phyloP scores from a whole-genome alignment of 2,797 vertebrate genomes.

The Scomberomorus guttatus region DNA sequence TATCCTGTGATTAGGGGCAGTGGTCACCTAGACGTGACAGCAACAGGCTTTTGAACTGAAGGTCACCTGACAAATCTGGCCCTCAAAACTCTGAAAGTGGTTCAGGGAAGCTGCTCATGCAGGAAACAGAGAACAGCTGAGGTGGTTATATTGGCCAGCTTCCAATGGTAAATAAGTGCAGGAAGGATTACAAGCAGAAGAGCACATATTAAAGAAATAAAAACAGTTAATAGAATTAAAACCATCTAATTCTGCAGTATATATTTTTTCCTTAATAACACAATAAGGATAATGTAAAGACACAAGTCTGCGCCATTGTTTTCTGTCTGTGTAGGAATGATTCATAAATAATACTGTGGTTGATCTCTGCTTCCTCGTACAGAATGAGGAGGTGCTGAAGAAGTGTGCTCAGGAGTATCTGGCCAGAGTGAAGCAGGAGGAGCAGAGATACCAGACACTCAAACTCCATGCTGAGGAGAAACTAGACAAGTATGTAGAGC shows the following conservation, averaged over 20 bases:
- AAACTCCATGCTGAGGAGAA: constrained; percentile 98
- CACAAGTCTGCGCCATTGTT: neutral
- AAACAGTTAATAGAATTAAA: neutral
- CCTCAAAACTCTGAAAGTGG: neutral
- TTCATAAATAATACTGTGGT: neutral
- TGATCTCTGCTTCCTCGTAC: constrained; percentile 28
- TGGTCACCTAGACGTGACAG: constrained; percentile 7
- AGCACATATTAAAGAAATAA: neutral
- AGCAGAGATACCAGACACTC: constrained; percentile 96
- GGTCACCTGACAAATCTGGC: constrained; percentile 17
- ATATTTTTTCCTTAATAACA: neutral
- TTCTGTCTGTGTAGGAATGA: neutral
- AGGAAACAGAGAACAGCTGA: no score
- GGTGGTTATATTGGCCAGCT: neutral
- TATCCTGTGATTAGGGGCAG: constrained; percentile 38
- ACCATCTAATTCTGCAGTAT: neutral
- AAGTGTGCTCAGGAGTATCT: constrained; percentile 98
- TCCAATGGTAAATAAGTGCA: constrained; percentile 17
- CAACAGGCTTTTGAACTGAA: constrained; percentile 12
- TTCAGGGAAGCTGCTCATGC: constrained; percentile 1
- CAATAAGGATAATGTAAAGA: neutral
- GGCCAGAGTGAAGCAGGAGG: constrained; percentile 94
- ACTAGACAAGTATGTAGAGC: constrained; percentile 90
- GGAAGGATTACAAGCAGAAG: constrained; percentile 8
- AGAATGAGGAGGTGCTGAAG: constrained; percentile 98